A percentile compares a stretch with the other conserved stretches of the same genome.
Conservation (phyloP, 2,797 vertebrate genomes). For the Podargus strigoides region DNA sequence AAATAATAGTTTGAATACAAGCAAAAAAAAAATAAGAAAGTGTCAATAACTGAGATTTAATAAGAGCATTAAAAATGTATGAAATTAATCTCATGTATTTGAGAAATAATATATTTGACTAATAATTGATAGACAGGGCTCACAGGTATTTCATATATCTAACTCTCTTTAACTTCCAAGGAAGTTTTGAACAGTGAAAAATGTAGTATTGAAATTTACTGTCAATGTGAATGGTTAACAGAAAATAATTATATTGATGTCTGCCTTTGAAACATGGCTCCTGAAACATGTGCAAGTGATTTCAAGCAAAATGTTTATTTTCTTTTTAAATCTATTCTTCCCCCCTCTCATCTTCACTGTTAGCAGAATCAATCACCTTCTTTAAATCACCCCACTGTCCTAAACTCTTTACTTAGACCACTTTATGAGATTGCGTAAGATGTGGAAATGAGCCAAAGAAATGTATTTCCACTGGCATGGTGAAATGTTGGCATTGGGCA, state of each 20-base stretch:
- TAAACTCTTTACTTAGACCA: background rate
- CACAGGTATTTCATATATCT: background rate
- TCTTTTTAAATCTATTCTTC: background rate
- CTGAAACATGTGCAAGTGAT: background rate
- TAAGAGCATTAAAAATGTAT: background rate
- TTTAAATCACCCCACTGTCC: background rate
- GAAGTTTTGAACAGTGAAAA: background rate
- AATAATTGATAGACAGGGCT: background rate
- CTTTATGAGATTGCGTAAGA: background rate
- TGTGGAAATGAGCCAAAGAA: background rate
- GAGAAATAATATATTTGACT: background rate
- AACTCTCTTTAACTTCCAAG: background rate
- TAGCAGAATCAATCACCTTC: background rate
- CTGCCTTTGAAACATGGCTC: background rate
- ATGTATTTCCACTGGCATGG: background rate
- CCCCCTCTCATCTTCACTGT: background rate
- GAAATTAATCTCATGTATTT: background rate
- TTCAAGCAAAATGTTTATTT: background rate
- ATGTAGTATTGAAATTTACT: background rate
- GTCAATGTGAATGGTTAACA: background rate
- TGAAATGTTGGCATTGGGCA: background rate
- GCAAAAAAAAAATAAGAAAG: background rate
- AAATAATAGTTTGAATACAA: background rate
- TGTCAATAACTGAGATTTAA: background rate
- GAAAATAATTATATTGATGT: background rate